Evolutionary conservation across 2,888 invertebrate species (phyloP).

Genomic region (Gymnoscelis rufifasciata): DNA sequence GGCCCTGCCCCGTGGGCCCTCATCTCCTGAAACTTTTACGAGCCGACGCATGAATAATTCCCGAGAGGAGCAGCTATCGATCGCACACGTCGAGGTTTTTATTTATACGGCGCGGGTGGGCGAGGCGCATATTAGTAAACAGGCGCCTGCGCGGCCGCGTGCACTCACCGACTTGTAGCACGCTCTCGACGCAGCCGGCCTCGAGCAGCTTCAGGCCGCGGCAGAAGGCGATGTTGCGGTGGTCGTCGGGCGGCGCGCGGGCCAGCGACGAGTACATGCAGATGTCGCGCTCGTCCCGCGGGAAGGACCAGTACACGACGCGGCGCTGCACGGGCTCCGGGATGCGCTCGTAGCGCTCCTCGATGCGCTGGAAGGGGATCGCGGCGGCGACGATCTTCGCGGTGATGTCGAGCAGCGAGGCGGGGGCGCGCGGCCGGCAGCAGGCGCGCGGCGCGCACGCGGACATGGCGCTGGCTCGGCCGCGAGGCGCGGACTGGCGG

Average conservation of each 20-base stretch:
- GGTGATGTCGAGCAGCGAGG: slow-evolving; percentile 88
- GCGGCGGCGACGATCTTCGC: slow-evolving; percentile 91
- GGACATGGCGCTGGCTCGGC: slow-evolving; percentile 76
- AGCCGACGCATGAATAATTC: slow-evolving; percentile 76
- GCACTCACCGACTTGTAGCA: slow-evolving; percentile 92
- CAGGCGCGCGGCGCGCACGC: slow-evolving; percentile 76
- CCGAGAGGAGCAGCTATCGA: slow-evolving; percentile 78
- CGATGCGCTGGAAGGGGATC: slow-evolving; percentile 91
- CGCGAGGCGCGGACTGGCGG: slow-evolving; percentile 72
- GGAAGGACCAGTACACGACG: slow-evolving; percentile 94
- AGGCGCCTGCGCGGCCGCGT: slow-evolving; percentile 71
- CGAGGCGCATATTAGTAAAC: slow-evolving; percentile 79
- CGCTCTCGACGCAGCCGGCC: slow-evolving; percentile 89
- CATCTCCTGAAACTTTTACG: slow-evolving; percentile 71
- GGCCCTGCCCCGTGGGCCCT: slow-evolving; percentile 49
- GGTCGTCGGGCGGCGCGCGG: slow-evolving; percentile 81
- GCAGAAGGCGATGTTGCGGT: slow-evolving; percentile 90
- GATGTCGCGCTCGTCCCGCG: slow-evolving; percentile 91
- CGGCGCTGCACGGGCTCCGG: slow-evolving; percentile 93
- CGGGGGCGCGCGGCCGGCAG: slow-evolving; percentile 81
- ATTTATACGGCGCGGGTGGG: slow-evolving; percentile 78
- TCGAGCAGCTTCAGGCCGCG: slow-evolving; percentile 91
- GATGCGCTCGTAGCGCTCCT: slow-evolving; percentile 91
- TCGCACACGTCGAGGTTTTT: slow-evolving; percentile 79
- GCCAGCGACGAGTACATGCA: slow-evolving; percentile 92